Evolutionary conservation across 2,797 vertebrate species (phyloP), one percentile per base, ranked within the genome.

Genomic region (Darevskia nairensis): DNA sequence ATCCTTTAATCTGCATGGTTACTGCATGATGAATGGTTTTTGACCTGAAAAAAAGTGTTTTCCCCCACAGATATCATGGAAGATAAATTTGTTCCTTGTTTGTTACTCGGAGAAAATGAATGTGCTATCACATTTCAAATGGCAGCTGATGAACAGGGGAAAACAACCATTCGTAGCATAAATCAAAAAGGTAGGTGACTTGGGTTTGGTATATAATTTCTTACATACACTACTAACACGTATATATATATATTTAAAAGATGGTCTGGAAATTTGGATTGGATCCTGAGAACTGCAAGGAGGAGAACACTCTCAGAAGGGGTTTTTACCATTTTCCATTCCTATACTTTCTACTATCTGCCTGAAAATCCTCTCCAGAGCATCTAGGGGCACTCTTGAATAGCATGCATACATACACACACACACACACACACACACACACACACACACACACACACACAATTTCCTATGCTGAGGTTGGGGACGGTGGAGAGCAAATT

Each of bases 91-190:
- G 95, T 98, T 95, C 92, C 94, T 87, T 99, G 99, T 96, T 96
- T 95, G 79, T 95, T 99, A 93, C 97, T 97, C 96, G 98, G 95
- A 46, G 98, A 98, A 95, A 98, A 98, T 46, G 98, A 98, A 94
- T 99, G 98, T 94, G 95, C 97, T 95, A 97, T 98, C 92, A 98
- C 98, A 69, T 99, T 99, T 96, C 95, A 94, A 59, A 95, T 98
- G 94, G 93, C 97, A 77, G 93, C 93, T 87, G 96, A 97, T 91
- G 98, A 98, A 81, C 96, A 96, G 6, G 98, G 98, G 85, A 98
- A 94, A 95, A 96, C 96, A 86, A 76, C 96, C 44, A 97, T 98
- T 94, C 98, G 98, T 85, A 96, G 96, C 94, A 98, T 98, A 88
- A 96, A 95, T 61, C 97, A 96, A 90, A 97, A 97, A 71, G 98